Conservation (phyloP, 2,113 vertebrate genomes). For the Eptatretus burgeri region DNA sequence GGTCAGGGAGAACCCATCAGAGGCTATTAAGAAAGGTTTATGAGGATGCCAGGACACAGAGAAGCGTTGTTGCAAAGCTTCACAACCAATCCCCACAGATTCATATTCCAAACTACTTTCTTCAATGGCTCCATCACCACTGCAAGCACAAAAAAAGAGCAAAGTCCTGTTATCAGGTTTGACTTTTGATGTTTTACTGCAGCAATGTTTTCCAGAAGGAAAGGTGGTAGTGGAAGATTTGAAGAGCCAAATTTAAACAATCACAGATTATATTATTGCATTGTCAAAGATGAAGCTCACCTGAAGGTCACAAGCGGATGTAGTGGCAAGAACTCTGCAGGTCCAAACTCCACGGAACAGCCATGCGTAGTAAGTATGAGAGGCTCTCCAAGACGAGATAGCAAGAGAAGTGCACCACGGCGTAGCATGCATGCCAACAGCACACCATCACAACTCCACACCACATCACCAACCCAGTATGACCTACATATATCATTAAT, state of each 20-base stretch:
- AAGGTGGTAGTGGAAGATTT: no score
- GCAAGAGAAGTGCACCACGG: slow-evolving; percentile 47
- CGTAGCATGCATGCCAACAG: slow-evolving; percentile 68
- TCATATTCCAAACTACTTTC: not conserved
- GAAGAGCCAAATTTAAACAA: no score
- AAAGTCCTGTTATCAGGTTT: no score
- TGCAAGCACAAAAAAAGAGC: no score
- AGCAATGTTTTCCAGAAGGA: no score
- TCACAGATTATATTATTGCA: no score
- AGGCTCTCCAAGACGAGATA: slow-evolving; percentile 43
- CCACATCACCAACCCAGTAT: slow-evolving; percentile 58
- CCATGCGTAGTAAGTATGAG: slow-evolving; percentile 40
- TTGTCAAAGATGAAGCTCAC: slow-evolving; percentile 14
- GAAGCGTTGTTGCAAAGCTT: slow-evolving; percentile 45
- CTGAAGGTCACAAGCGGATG: slow-evolving; percentile 61
- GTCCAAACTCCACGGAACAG: slow-evolving; percentile 60
- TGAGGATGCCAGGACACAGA: slow-evolving; percentile 52
- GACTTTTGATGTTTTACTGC: no score
- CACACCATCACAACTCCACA: slow-evolving; percentile 46
- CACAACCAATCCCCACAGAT: slow-evolving; percentile 20
- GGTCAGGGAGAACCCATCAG: slow-evolving; percentile 63
- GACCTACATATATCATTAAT: slow-evolving; percentile 22
- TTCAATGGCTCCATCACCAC: no score
- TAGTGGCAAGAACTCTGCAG: slow-evolving; percentile 65
- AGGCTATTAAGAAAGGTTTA: slow-evolving; percentile 43